These are phyloP conservation scores for Zeugodacus cucurbitae DNA, from an alignment of 1,140 invertebrate species.

Conservation along the genomic window DNA sequence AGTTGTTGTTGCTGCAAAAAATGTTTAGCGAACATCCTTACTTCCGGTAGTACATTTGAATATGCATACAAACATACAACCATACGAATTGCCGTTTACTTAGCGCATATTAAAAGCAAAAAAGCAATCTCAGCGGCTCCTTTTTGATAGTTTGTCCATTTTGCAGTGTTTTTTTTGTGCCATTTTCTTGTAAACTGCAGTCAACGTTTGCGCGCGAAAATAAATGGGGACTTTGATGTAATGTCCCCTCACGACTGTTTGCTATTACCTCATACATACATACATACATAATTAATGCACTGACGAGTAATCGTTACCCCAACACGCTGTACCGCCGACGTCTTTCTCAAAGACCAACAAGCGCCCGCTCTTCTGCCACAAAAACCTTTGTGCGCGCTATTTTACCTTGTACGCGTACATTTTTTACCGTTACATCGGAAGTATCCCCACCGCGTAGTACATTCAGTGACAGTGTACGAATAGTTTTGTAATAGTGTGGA, in stretches of 20 bases:
- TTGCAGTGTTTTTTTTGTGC: neutral
- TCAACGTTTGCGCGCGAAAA: neutral
- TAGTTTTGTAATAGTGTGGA: neutral
- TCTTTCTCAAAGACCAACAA: neutral
- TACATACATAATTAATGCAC: slow-evolving; percentile 29
- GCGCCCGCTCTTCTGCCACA: neutral
- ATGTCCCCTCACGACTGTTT: neutral
- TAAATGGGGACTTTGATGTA: neutral
- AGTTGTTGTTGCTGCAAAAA: neutral
- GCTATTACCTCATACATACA: neutral
- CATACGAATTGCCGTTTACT: neutral
- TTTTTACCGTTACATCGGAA: slow-evolving; percentile 16
- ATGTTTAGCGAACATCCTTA: neutral
- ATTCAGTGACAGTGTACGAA: neutral
- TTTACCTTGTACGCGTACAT: neutral
- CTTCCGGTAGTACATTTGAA: neutral
- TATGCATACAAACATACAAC: neutral
- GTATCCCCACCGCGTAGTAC: neutral
- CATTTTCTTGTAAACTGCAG: neutral
- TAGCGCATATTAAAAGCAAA: neutral
- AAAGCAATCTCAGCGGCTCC: neutral
- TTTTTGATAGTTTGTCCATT: slow-evolving; percentile 32
- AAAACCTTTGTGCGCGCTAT: neutral
- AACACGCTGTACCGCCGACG: neutral
- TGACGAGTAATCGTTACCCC: neutral